A percentile compares a stretch with the other conserved stretches of the same genome.
phyloP scores from a whole-genome alignment of 2,113 vertebrate genomes.

The Hippocampus abdominalis region DNA sequence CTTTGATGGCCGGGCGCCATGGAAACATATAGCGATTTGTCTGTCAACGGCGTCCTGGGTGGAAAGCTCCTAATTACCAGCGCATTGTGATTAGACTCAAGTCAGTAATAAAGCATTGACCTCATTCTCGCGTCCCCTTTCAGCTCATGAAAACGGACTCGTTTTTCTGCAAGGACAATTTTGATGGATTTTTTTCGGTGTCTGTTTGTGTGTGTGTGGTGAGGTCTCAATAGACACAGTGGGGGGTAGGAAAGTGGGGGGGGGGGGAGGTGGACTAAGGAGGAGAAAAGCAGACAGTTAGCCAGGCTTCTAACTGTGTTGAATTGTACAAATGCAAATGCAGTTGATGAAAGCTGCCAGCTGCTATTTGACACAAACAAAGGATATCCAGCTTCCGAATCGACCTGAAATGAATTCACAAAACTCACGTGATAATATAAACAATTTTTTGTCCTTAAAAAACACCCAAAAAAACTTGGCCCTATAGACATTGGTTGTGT shows the following conservation, averaged over 20 bases:
- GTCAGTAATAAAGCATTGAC: constrained; percentile 23
- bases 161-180: constrained; percentile 24
- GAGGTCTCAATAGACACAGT: background rate
- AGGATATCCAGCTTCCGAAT: constrained; percentile 8
- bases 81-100: constrained; percentile 48
- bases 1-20: constrained; percentile 46
- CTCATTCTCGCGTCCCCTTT: constrained; percentile 15
- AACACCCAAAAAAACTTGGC: background rate
- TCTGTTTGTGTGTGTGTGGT: constrained; percentile 1
- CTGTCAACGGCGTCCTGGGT: constrained; percentile 30
- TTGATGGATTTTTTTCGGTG: constrained; percentile 18
- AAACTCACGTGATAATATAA: background rate
- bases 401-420: background rate
- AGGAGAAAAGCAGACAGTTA: background rate
- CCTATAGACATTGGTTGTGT: background rate
- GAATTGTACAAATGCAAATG: background rate
- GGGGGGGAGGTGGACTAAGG: constrained; percentile 9
- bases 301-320: constrained; percentile 1
- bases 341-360: constrained; percentile 26
- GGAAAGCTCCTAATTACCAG: constrained; percentile 58
- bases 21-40: constrained; percentile 50
- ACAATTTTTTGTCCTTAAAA: background rate
- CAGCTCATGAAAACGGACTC: constrained; percentile 30
- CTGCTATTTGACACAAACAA: constrained; percentile 14
- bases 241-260: background rate